A percentile compares a stretch with the other conserved stretches of the same genome.
phyloP scores from a whole-genome alignment of 2,888 invertebrate genomes.

The Psylliodes chrysocephalus region DNA sequence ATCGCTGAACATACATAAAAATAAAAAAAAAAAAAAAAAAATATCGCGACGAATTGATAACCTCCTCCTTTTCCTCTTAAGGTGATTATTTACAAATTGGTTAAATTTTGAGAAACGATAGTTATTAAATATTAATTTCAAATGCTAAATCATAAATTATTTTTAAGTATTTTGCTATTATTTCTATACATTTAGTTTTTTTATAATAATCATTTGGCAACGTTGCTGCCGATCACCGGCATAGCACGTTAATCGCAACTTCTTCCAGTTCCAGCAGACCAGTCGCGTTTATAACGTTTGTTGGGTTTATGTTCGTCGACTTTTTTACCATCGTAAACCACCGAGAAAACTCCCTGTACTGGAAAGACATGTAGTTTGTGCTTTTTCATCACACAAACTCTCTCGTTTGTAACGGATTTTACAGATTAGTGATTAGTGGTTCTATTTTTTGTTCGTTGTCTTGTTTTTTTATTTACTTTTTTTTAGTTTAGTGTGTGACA shows the following conservation, averaged over 20 bases:
- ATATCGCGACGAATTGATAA: too few relatives aligned
- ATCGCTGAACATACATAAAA: too few relatives aligned
- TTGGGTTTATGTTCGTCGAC: not conserved
- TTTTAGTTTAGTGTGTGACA: not conserved
- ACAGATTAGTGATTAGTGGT: conserved; percentile 1
- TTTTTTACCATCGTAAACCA: not conserved
- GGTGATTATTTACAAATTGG: too few relatives aligned
- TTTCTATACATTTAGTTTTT: too few relatives aligned
- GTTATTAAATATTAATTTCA: too few relatives aligned
- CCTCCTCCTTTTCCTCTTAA: too few relatives aligned
- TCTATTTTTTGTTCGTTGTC: not conserved
- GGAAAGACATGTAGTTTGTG: not conserved
- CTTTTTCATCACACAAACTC: not conserved
- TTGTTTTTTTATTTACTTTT: not conserved
- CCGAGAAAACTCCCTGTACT: not conserved
- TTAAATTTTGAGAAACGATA: too few relatives aligned
- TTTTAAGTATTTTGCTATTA: too few relatives aligned
- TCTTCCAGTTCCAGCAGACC: conserved; percentile 29
- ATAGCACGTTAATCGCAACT: conserved; percentile 34
- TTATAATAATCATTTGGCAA: conserved; percentile 24
- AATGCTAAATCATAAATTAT: too few relatives aligned
- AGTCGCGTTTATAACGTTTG: not conserved
- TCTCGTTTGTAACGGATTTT: not conserved
- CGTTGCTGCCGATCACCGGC: conserved; percentile 30
- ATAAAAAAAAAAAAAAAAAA: too few relatives aligned